phyloP scores from a whole-genome alignment of 2,888 invertebrate species.

The Zygogramma bicolorata region DNA sequence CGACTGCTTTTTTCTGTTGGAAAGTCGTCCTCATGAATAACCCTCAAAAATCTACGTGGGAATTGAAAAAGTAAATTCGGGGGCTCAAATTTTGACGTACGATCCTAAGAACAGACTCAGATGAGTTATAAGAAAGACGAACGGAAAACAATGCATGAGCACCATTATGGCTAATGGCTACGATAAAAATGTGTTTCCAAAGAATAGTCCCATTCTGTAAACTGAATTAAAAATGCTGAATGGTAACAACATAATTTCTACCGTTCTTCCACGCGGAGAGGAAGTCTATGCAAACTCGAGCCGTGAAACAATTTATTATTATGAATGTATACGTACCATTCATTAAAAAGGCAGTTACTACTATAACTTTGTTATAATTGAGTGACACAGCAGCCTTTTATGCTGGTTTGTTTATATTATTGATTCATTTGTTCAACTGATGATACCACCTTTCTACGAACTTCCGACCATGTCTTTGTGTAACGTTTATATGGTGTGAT shows the following conservation, averaged over 20 bases:
- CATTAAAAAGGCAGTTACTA: neutral
- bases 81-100: too few species aligned
- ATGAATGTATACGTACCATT: neutral
- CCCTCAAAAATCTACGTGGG: too few species aligned
- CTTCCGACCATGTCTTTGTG: neutral
- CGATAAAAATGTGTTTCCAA: too few species aligned
- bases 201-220: too few species aligned
- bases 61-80: too few species aligned
- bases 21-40: too few species aligned
- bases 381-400: neutral
- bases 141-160: too few species aligned
- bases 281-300: neutral
- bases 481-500: neutral
- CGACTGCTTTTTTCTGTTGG: too few species aligned
- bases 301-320: neutral
- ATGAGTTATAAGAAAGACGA: too few species aligned
- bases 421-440: neutral
- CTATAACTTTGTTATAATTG: neutral
- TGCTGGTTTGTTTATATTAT: neutral
- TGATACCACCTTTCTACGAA: neutral
- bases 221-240: neutral
- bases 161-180: too few species aligned
- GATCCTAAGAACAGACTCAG: too few species aligned
- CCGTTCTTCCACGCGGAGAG: neutral
- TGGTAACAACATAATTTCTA: neutral